These are phyloP conservation scores for Adoxophyes honmai DNA, from an alignment of 1,140 invertebrate species.

Conservation along the genomic window DNA sequence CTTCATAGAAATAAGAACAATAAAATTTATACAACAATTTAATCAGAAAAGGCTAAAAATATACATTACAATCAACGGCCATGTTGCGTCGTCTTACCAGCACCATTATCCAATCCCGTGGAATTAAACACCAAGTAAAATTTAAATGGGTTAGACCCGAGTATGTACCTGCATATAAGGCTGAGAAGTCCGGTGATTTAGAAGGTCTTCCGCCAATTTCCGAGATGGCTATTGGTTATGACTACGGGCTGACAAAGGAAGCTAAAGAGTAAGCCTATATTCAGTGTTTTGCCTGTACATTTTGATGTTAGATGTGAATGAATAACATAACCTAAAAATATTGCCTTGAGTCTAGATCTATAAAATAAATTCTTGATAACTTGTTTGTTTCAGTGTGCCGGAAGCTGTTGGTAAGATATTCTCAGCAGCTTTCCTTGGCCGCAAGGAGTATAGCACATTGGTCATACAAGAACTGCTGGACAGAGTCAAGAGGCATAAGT, in stretches of 20 bases:
- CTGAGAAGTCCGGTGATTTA: constrained; percentile 80
- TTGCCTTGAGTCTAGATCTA: neutral
- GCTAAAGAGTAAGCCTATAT: constrained; percentile 60
- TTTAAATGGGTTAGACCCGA: constrained; percentile 81
- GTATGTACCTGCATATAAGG: constrained; percentile 75
- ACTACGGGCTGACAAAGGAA: constrained; percentile 76
- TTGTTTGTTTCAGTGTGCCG: constrained; percentile 72
- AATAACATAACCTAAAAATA: constrained; percentile 47
- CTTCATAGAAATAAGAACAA: too few relatives aligned
- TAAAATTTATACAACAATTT: too few relatives aligned
- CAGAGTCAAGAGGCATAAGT: constrained; percentile 77
- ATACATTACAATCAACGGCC: constrained; percentile 17
- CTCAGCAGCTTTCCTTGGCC: constrained; percentile 78
- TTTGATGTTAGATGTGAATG: constrained; percentile 19
- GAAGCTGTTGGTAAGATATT: constrained; percentile 81
- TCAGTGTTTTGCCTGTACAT: neutral
- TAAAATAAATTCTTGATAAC: neutral
- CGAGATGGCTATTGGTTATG: constrained; percentile 42
- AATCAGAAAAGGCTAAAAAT: too few relatives aligned
- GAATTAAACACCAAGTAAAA: constrained; percentile 70
- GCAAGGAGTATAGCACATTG: constrained; percentile 61
- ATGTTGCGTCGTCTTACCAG: constrained; percentile 54
- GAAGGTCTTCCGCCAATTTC: constrained; percentile 60
- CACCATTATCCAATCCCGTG: constrained; percentile 42
- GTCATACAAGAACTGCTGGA: constrained; percentile 68